Evolutionary conservation across 2,113 vertebrate species (phyloP).

Genomic region (Fulica atra): DNA sequence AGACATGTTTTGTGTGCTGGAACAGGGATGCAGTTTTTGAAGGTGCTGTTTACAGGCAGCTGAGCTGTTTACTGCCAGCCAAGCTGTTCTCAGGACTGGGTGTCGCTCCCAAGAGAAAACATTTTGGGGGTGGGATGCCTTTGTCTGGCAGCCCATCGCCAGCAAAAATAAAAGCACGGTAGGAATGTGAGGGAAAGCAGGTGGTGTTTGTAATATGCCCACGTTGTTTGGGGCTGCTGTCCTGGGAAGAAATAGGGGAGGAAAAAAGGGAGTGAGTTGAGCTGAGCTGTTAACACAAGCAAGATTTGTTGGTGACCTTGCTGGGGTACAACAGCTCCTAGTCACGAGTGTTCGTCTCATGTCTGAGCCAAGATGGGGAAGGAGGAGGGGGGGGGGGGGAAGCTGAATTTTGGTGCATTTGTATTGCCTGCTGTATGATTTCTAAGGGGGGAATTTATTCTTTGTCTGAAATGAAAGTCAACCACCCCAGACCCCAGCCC

Average conservation of each 20-base stretch:
- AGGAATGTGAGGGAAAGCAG: background rate
- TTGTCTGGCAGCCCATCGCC: background rate
- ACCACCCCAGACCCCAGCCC: background rate
- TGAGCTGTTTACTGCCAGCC: background rate
- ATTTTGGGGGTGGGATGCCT: background rate
- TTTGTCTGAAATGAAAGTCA: background rate
- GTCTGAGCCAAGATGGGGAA: background rate
- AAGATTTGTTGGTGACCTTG: constrained; percentile 27
- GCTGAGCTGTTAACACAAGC: background rate
- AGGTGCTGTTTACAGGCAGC: background rate
- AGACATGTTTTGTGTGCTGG: background rate
- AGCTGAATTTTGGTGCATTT: background rate
- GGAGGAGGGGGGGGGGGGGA: background rate
- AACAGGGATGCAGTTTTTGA: background rate
- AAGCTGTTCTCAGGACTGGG: background rate
- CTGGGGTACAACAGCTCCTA: background rate
- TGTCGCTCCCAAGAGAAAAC: background rate
- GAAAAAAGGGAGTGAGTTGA: background rate
- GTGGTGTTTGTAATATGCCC: constrained; percentile 11
- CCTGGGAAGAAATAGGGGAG: constrained; percentile 7
- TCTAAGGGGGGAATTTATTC: background rate
- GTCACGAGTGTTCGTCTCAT: background rate
- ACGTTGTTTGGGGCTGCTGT: background rate
- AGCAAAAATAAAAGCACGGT: background rate
- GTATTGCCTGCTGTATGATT: accelerated